Base-by-base conservation (phyloP, 2,797 vertebrate genomes). In the Micrastur ruficollis region DNA sequence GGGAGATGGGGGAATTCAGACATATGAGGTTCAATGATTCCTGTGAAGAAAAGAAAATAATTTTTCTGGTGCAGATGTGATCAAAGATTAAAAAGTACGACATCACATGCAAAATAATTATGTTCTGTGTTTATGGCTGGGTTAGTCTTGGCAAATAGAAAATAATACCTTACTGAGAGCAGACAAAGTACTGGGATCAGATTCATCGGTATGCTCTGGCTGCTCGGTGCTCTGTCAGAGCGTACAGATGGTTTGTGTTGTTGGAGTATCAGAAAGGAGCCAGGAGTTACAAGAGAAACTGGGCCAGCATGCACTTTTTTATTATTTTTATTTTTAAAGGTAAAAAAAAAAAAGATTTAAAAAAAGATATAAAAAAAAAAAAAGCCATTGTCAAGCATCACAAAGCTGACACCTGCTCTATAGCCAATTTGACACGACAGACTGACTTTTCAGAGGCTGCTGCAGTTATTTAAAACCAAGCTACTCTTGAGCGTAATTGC, bases 261-360 rank as follows among this genome's bases (percentile, higher is more conserved):
- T 72, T 5, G 7, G 22, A 83, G 21, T 40, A 66, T 42, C 31
- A 72, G 32, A 59, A 55, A 78, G 42, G 31, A 80, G 27, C 5
- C 79, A 78, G n/a, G 34, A 82, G 19, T 61, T 87, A 50, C 46
- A 81, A 61, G 31, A 61, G 38, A 91, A 81, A 50, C 9, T 29
- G 32, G 16, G 13, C 21, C 8, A 52, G 19, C 3, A 10, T 1
- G 0, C 4, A 2, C 2, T 20, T 27, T 42, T 44, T 49, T 36
- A 23, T 31, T 34, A 53, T 47, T 52, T 22, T 36, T 67, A 31
- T 61, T 67, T 83, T 86, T 66, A 66, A 50, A 83, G 32, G 8
- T 44, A 76, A 85, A 83, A 42, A 19, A 8, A 46, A 47, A 27
- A 52, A 29, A 38, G 4, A 36, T 36, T 36, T 8, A 40, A 38